Base-by-base conservation (phyloP, 2,888 invertebrate species). In the Philhelius pedissequus region DNA sequence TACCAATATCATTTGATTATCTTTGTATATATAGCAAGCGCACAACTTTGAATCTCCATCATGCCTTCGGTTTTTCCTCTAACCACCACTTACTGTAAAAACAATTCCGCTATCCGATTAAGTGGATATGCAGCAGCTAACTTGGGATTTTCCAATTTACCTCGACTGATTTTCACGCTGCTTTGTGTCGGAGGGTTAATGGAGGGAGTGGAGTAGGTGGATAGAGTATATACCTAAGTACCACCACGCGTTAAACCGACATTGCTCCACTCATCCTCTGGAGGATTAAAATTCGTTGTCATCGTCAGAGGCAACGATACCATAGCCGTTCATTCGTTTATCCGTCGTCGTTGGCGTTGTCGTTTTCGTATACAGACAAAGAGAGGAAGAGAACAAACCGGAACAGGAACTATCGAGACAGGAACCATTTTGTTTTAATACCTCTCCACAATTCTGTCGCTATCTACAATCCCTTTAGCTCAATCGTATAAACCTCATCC, bases 351-450 rank as follows among this genome's bases (percentile, higher is more conserved):
- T n/a, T n/a, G n/a, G n/a, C 35, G 22, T 30, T 52, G 13, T 35
- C 32, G 48, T 30, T 52, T 18, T 40, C 50, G 50, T 38, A 40
- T 52, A 48, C 30, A 40, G 75, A 52, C 68, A 69, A 64, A 66
- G 45, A n/a, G 27, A 48, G 73, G 54, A 50, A 38, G 66, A 58
- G 76, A 58, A 38, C 56, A 66, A 71, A 84, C 70, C 84, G 84
- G 84, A 84, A 80, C 84, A 80, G 84, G 84, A 84, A 80, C 75
- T 71, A 80, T 80, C 74, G 70, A 84, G 84, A 80, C 84, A 84
- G 84, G 84, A 84, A 84, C 84, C 84, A 84, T 84, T 84, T 84
- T 84, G 84, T 84, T 84, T 84, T 84, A 84, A 84, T 80, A 80
- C 84, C 70, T 68, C 75, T 76, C 79, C 60, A 70, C 83, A 83